Evolutionary conservation across 1,140 invertebrate species (phyloP).

Genomic region (Halictus rubicundus): DNA sequence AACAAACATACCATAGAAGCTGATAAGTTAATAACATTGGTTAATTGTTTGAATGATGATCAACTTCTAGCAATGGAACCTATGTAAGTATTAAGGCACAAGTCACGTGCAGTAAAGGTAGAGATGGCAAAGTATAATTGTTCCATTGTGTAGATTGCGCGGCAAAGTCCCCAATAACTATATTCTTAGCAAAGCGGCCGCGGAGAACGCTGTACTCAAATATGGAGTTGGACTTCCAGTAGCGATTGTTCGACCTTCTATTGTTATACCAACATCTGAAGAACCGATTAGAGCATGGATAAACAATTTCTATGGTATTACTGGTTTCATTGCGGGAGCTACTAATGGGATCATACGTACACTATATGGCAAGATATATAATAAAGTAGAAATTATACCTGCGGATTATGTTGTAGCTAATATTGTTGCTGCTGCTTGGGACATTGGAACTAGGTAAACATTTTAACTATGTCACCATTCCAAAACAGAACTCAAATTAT

Average conservation of each 20-base stretch:
- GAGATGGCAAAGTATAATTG: not conserved
- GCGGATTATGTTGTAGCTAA: no score
- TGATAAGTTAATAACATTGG: conserved; percentile 77
- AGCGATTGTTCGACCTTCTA: conserved; percentile 87
- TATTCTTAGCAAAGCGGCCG: conserved; percentile 92
- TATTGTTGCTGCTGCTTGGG: no score
- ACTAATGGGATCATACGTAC: conserved; percentile 88
- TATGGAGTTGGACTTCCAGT: conserved; percentile 86
- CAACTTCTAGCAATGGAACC: conserved; percentile 74
- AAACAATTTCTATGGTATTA: conserved; percentile 92
- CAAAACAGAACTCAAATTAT: no score
- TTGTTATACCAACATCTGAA: conserved; percentile 88
- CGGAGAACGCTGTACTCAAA: no score
- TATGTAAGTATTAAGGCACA: conserved; percentile 69
- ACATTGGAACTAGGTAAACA: conserved; percentile 80
- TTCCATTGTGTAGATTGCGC: conserved; percentile 81
- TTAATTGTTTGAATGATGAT: conserved; percentile 75
- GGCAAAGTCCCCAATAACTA: conserved; percentile 93
- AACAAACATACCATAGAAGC: conserved; percentile 78
- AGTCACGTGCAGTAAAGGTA: not conserved
- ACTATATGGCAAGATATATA: conserved; percentile 78
- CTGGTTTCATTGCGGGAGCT: conserved; percentile 85
- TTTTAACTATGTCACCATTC: no score
- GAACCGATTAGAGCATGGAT: conserved; percentile 90
- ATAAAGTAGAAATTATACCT: no score